Conservation (phyloP, 1,140 invertebrate species). For the Drosophila oshimai region DNA sequence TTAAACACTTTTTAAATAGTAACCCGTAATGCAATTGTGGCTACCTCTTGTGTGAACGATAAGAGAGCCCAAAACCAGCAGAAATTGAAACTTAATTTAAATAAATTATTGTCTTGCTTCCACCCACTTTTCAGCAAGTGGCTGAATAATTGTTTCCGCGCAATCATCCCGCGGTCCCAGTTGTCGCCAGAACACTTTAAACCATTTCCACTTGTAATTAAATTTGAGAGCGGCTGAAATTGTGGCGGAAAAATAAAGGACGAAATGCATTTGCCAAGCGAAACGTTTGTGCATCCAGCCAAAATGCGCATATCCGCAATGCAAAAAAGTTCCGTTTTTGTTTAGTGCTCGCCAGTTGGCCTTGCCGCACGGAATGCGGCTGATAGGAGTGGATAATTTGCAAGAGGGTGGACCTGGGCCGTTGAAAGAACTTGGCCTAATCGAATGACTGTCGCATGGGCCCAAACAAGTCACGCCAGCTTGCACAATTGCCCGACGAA, state of each 20-base stretch:
- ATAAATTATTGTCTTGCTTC: constrained; percentile 64
- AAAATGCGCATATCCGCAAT: constrained; percentile 25
- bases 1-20: too few relatives aligned
- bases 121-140: constrained; percentile 38
- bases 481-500: neutral
- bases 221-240: constrained; percentile 46
- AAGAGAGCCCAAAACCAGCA: neutral
- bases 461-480: constrained; percentile 25
- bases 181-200: constrained; percentile 5
- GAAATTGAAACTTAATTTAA: constrained; percentile 48
- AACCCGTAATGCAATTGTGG: neutral
- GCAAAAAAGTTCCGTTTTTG: constrained; percentile 20
- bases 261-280: constrained; percentile 20
- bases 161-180: neutral
- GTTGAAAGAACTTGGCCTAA: constrained; percentile 19
- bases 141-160: constrained; percentile 50
- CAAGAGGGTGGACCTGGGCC: constrained; percentile 2
- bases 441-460: constrained; percentile 32
- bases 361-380: neutral
- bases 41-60: neutral
- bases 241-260: constrained; percentile 11
- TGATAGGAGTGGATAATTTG: constrained; percentile 19
- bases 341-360: neutral
- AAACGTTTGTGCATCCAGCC: constrained; percentile 4
- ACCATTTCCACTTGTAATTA: constrained; percentile 48